Evolutionary conservation across 2,797 vertebrate species (phyloP).

Genomic region (Xyrichtys novacula): DNA sequence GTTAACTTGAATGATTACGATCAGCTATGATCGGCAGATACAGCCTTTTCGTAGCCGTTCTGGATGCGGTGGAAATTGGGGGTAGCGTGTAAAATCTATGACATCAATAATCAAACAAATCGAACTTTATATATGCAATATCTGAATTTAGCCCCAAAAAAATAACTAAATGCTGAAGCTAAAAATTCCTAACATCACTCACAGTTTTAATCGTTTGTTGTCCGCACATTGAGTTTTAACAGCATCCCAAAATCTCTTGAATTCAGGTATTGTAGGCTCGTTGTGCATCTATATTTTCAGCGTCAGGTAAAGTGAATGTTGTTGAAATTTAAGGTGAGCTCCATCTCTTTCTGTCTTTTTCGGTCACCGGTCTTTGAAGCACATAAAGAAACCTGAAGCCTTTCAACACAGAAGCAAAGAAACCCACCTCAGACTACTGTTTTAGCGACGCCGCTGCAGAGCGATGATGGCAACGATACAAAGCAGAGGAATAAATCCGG

Average conservation of each 20-base stretch:
- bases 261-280: not conserved
- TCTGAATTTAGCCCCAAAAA: no score
- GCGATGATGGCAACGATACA: not conserved
- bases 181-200: no score
- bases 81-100: no score
- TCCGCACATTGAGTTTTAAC: not conserved
- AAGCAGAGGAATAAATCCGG: not conserved
- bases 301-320: not conserved
- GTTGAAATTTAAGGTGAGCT: not conserved
- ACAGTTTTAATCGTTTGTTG: no score
- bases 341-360: not conserved
- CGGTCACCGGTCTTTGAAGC: not conserved
- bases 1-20: no score
- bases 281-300: not conserved
- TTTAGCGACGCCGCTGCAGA: not conserved
- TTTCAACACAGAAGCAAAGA: not conserved
- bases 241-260: no score
- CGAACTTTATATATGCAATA: no score
- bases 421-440: not conserved
- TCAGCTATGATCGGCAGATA: no score
- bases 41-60: no score
- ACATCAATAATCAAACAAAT: no score
- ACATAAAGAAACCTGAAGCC: not conserved
- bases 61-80: no score
- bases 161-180: no score